Evolutionary conservation across 92 coral and sea anemone genomes (phyloP).

Genomic region (Porites lobata): DNA sequence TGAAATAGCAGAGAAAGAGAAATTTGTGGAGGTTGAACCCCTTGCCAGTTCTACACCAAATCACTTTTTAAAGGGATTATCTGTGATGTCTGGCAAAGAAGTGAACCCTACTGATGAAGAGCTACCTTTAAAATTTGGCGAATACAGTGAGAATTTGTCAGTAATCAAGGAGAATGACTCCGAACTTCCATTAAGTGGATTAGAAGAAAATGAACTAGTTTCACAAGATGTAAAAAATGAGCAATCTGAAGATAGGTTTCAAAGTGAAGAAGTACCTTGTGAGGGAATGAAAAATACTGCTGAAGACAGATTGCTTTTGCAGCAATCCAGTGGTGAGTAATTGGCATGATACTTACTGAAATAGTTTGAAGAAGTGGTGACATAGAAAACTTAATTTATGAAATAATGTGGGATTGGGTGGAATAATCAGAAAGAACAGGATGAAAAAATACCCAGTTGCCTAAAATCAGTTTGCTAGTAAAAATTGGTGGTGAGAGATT

Average conservation of each 20-base stretch:
- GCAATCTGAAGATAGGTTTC: neutral
- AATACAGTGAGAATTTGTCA: neutral
- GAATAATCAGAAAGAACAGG: too few relatives aligned
- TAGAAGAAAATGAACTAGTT: neutral
- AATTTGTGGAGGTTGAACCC: conserved; percentile 21
- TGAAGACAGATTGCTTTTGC: neutral
- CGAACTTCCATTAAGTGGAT: neutral
- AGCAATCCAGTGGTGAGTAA: conserved; percentile 28
- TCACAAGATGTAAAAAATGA: conserved; percentile 3
- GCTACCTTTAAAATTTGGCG: neutral
- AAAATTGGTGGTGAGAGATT: too few relatives aligned
- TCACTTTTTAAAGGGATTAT: neutral
- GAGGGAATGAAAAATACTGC: neutral
- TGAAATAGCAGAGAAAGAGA: neutral
- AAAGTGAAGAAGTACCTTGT: neutral
- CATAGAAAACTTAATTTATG: too few relatives aligned
- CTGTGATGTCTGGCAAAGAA: neutral
- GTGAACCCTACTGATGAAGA: neutral
- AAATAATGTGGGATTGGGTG: too few relatives aligned
- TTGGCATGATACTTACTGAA: too few relatives aligned
- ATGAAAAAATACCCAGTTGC: too few relatives aligned
- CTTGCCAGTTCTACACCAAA: conserved; percentile 67
- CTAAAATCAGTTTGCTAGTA: too few relatives aligned
- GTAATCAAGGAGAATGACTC: neutral
- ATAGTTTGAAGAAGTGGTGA: neutral